Percentiles rank a stretch among this genome's conserved stretches.
These are phyloP conservation scores for Hestina assimilis DNA, from an alignment of 1,140 invertebrate genomes.

Conservation along the genomic window DNA sequence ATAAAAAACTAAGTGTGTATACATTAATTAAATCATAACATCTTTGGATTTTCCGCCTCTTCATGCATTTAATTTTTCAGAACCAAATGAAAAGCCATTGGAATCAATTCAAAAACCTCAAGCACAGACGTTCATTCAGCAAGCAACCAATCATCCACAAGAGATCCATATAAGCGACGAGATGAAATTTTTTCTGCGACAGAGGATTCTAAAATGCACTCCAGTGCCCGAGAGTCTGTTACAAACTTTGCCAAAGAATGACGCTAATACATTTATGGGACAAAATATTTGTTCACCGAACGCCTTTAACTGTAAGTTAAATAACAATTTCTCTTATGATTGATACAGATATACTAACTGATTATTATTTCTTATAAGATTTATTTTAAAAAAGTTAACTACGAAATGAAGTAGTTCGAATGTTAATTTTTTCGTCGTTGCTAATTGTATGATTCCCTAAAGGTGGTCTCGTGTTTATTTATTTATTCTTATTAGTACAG, in stretches of 20 bases:
- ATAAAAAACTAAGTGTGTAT: too few species aligned
- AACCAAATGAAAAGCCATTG: slow-evolving; percentile 36
- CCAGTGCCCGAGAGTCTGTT: slow-evolving; percentile 16
- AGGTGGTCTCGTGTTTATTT: too few species aligned
- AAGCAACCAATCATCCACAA: slow-evolving; percentile 6
- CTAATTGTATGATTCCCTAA: too few species aligned
- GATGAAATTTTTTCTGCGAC: slow-evolving; percentile 44
- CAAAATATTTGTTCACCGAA: slow-evolving; percentile 62
- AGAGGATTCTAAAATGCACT: slow-evolving; percentile 45
- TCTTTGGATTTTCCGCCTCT: too few species aligned
- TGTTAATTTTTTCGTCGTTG: too few species aligned
- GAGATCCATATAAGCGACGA: slow-evolving; percentile 4
- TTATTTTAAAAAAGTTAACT: too few species aligned
- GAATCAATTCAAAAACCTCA: slow-evolving; percentile 14
- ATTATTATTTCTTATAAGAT: too few species aligned
- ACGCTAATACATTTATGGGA: slow-evolving; percentile 58
- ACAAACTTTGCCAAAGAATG: slow-evolving; percentile 31
- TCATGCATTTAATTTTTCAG: slow-evolving; percentile 29
- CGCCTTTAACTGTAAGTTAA: slow-evolving; percentile 48
- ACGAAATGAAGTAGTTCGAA: too few species aligned
- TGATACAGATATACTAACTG: too few species aligned
- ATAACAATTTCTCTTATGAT: neutral
- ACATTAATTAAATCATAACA: too few species aligned
- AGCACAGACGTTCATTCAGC: slow-evolving; percentile 12
- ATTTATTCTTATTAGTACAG: too few species aligned